phyloP scores from a whole-genome alignment of 2,113 vertebrate genomes.

The zebrafish (Danio rerio) region GRCz12tu NC_133188.1:41353501-41354000 shows the following conservation, averaged over 20 bases:
- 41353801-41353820: slow-evolving; percentile 31
- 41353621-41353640: slow-evolving; percentile 32
- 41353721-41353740: slow-evolving; percentile 3
- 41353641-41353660: slow-evolving; percentile 33
- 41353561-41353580: slow-evolving; percentile 16
- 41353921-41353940: neutral
- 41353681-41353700: slow-evolving; percentile 28
- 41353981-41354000: neutral
- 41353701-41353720: slow-evolving; percentile 13
- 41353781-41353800: slow-evolving; percentile 30
- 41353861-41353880: slow-evolving; percentile 17
- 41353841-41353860: neutral
- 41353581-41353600: slow-evolving; percentile 17
- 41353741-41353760: slow-evolving; percentile 2
- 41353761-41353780: slow-evolving; percentile 10
- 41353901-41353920: neutral
- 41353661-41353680: slow-evolving; percentile 36
- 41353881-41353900: slow-evolving; percentile 32
- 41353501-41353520: slow-evolving; percentile 38
- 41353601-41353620: slow-evolving; percentile 37
- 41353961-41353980: slow-evolving; percentile 8
- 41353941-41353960: neutral
- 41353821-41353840: slow-evolving; percentile 14
- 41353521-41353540: slow-evolving; percentile 20
- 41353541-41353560: slow-evolving; percentile 37